phyloP scores from a whole-genome alignment of 1,140 invertebrate genomes.

The Argopecten irradians region DNA sequence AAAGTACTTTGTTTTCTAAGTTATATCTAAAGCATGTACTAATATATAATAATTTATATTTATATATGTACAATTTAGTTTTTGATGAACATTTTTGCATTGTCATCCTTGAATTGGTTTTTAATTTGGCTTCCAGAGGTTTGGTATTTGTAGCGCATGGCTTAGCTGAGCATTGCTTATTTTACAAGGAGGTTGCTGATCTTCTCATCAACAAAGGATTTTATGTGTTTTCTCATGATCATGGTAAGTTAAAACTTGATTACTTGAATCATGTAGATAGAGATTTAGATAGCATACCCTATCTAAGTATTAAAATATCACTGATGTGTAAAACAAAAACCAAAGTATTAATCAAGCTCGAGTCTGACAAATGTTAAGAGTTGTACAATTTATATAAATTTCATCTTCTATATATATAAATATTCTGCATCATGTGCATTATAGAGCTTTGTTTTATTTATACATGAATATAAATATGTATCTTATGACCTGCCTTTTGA shows the following conservation, averaged over 20 bases:
- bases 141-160: constrained; percentile 77
- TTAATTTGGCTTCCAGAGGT: constrained; percentile 69
- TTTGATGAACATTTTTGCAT: not conserved
- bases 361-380: too few species aligned
- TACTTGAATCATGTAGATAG: not conserved
- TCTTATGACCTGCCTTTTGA: too few species aligned
- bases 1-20: too few species aligned
- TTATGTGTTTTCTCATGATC: constrained; percentile 77
- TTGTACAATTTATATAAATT: too few species aligned
- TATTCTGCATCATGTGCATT: too few species aligned
- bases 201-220: constrained; percentile 67
- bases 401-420: too few species aligned
- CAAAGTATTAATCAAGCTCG: too few species aligned
- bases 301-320: not conserved
- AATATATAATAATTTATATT: too few species aligned
- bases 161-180: constrained; percentile 76
- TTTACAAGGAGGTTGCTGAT: constrained; percentile 74
- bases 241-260: constrained; percentile 69
- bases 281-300: not conserved
- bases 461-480: too few species aligned
- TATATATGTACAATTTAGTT: too few species aligned
- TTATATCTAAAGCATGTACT: too few species aligned
- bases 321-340: not conserved
- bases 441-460: too few species aligned
- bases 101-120: not conserved